A percentile compares a stretch with the other conserved stretches of the same genome.
Conservation (phyloP, 1,140 invertebrate species). For the Drosophila biarmipes region DNA sequence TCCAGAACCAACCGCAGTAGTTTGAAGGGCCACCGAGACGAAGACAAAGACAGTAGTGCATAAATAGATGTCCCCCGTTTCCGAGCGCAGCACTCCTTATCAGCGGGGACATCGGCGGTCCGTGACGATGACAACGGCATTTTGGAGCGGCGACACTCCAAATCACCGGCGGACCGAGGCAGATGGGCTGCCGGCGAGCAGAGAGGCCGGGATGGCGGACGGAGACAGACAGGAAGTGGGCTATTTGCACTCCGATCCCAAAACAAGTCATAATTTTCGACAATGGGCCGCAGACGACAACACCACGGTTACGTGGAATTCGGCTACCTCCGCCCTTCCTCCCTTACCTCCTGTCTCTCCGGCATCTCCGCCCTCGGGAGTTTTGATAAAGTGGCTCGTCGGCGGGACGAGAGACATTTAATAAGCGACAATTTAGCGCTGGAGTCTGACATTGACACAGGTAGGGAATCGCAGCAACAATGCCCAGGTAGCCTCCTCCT, state of each 20-base stretch:
- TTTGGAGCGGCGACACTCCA: constrained; percentile 28
- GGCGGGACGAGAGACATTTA: constrained; percentile 54
- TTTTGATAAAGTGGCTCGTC: constrained; percentile 59
- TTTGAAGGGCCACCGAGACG: constrained; percentile 3
- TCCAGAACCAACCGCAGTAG: constrained; percentile 3
- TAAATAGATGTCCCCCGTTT: constrained; percentile 30
- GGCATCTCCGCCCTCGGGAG: constrained; percentile 1
- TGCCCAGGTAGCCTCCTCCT: constrained; percentile 35
- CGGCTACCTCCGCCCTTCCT: constrained; percentile 14
- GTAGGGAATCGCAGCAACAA: constrained; percentile 36
- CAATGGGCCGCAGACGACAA: constrained; percentile 57
- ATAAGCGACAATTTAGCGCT: constrained; percentile 82
- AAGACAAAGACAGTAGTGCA: constrained; percentile 33
- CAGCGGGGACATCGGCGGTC: constrained; percentile 65
- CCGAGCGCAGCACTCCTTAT: constrained; percentile 46
- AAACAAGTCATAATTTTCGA: constrained; percentile 83
- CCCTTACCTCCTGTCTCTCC: constrained; percentile 10
- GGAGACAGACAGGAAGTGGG: constrained; percentile 72
- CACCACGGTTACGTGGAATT: constrained; percentile 71
- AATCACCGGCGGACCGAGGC: constrained; percentile 34
- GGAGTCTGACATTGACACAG: constrained; percentile 77
- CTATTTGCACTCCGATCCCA: constrained; percentile 75
- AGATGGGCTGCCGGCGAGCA: constrained; percentile 1
- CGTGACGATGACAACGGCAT: constrained; percentile 67
- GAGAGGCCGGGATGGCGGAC: background rate